phyloP scores from a whole-genome alignment of 2,888 invertebrate genomes.

The Drosophila neutralis region DNA sequence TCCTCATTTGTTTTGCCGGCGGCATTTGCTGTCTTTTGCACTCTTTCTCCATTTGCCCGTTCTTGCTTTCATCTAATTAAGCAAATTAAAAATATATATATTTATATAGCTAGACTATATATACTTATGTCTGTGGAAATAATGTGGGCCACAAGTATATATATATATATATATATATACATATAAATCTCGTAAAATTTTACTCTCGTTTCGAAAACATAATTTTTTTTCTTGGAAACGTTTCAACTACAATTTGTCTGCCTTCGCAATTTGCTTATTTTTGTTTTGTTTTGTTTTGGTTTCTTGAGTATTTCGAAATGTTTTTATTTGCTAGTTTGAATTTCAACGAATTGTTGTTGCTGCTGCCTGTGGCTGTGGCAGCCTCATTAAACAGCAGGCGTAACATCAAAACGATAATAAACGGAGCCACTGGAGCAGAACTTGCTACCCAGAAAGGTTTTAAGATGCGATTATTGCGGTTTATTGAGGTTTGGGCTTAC shows the following conservation, averaged over 20 bases:
- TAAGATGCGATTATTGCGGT: conserved; percentile 24
- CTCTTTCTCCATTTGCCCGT: conserved; percentile 42
- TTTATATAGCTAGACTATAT: conserved; percentile 18
- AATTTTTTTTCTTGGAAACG: conserved; percentile 52
- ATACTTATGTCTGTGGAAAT: conserved; percentile 15
- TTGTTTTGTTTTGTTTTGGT: conserved; percentile 17
- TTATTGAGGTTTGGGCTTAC: conserved; percentile 17
- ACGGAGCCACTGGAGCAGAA: conserved; percentile 48
- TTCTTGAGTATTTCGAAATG: conserved; percentile 44
- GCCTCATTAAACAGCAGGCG: conserved; percentile 32
- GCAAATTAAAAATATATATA: conserved; percentile 73
- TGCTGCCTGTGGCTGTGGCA: conserved; percentile 13
- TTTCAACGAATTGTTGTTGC: conserved; percentile 17
- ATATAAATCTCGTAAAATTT: conserved; percentile 27
- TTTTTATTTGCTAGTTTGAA: conserved; percentile 41
- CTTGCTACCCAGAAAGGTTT: conserved; percentile 53
- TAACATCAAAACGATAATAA: conserved; percentile 27
- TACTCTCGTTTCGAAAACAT: conserved; percentile 58
- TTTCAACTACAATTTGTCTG: conserved; percentile 22
- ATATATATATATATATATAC: conserved; percentile 1
- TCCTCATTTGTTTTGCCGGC: conserved; percentile 33
- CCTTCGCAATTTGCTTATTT: conserved; percentile 36
- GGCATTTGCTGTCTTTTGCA: conserved; percentile 21
- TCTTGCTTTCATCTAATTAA: conserved; percentile 65
- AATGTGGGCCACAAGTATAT: conserved; percentile 26